A percentile compares a stretch with the other conserved stretches of the same genome.
Conservation (phyloP, 2,888 invertebrate genomes). For the Volucella zonaria region DNA sequence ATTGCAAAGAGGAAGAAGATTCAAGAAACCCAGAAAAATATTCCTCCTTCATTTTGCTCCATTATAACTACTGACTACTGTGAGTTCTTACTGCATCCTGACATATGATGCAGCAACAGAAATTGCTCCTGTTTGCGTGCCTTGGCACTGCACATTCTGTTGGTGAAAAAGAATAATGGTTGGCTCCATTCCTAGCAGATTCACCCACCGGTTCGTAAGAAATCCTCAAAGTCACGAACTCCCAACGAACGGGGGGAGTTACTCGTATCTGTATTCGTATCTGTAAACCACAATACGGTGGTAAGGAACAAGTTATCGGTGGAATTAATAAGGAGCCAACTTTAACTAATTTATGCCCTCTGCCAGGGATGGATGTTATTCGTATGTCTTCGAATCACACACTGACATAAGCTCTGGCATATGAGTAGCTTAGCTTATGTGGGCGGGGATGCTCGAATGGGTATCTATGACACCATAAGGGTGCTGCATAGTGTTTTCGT, state of each 20-base stretch:
- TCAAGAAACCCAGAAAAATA: slow-evolving; percentile 16
- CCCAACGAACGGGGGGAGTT: not conserved
- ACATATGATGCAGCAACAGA: slow-evolving; percentile 61
- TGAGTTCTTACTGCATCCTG: slow-evolving; percentile 44
- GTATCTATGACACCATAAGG: slow-evolving; percentile 54
- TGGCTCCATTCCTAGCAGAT: slow-evolving; percentile 9
- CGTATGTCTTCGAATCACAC: slow-evolving; percentile 59
- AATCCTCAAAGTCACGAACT: not conserved
- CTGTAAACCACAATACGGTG: slow-evolving; percentile 39
- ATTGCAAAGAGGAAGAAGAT: slow-evolving; percentile 28
- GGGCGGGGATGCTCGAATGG: slow-evolving; percentile 33
- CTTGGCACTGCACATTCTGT: slow-evolving; percentile 43
- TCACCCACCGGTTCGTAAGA: not conserved
- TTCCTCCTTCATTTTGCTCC: slow-evolving; percentile 23
- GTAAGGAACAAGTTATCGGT: slow-evolving; percentile 51
- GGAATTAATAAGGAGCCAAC: slow-evolving; percentile 67
- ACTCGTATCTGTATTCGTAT: too few relatives aligned
- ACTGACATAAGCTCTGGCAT: not conserved
- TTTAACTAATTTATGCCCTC: slow-evolving; percentile 71
- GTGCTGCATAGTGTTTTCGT: slow-evolving; percentile 33
- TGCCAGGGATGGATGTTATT: slow-evolving; percentile 47
- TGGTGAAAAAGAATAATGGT: slow-evolving; percentile 48
- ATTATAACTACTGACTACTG: slow-evolving; percentile 15
- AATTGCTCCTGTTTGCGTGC: slow-evolving; percentile 25
- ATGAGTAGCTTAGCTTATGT: not conserved